Evolutionary conservation across 2,797 vertebrate genomes (phyloP).

Genomic region (Pangasius krempfi): DNA sequence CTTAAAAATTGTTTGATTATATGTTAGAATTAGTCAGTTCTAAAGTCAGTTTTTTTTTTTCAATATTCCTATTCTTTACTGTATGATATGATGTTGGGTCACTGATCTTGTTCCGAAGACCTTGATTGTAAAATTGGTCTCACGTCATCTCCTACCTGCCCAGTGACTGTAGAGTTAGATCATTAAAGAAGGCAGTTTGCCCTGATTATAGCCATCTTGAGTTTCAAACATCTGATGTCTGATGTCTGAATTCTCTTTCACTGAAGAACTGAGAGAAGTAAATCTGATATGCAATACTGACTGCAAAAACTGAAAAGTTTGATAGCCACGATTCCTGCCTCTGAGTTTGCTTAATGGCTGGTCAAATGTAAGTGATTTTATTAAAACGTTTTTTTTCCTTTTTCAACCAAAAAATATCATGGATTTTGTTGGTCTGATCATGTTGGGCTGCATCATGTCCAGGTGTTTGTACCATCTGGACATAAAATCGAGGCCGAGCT

Average conservation of each 20-base stretch:
- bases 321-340: not conserved
- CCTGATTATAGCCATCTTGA: not conserved
- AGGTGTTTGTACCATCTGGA: slow-evolving; percentile 23
- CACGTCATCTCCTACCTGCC: not conserved
- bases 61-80: not conserved
- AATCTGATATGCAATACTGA: not conserved
- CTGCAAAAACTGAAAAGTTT: not conserved
- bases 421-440: slow-evolving; percentile 1
- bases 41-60: not conserved
- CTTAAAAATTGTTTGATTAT: not conserved
- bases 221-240: not conserved
- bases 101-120: not conserved
- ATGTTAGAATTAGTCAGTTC: no score
- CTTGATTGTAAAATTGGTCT: slow-evolving; percentile 9
- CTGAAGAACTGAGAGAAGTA: not conserved
- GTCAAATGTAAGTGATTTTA: not conserved
- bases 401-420: not conserved
- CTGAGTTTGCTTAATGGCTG: not conserved
- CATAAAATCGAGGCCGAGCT: slow-evolving; percentile 7
- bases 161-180: not conserved
- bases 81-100: not conserved
- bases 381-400: not conserved
- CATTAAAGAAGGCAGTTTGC: slow-evolving; percentile 1
- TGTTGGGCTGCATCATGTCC: not conserved
- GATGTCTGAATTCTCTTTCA: slow-evolving; percentile 16